These are phyloP conservation scores for Dryocosmus kuriphilus DNA, from an alignment of 2,888 invertebrate genomes.

Conservation along the genomic window DNA sequence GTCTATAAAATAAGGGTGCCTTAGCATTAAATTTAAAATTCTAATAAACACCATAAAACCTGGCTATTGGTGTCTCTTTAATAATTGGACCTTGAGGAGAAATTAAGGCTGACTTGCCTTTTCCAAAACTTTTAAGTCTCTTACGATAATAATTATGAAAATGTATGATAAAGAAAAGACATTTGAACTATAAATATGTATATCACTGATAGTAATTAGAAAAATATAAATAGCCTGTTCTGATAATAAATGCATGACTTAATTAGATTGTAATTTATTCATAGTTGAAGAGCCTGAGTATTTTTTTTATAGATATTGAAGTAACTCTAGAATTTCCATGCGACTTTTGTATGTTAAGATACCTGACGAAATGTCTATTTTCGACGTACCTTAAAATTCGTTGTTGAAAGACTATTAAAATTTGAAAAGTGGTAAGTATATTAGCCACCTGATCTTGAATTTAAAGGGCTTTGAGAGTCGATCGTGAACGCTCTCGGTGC, in stretches of 20 bases:
- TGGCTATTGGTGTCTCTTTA: too few species aligned
- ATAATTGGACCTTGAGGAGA: too few species aligned
- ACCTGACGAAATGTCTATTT: not conserved
- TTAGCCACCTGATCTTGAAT: constrained; percentile 17
- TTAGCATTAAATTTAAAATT: too few species aligned
- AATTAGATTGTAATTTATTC: constrained; percentile 30
- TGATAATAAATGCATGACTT: not conserved
- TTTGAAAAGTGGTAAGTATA: not conserved
- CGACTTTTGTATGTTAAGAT: not conserved
- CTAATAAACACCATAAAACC: too few species aligned
- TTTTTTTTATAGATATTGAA: not conserved
- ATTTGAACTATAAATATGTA: not conserved
- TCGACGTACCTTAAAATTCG: not conserved
- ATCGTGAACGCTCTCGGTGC: constrained; percentile 14
- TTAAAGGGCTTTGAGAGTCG: constrained; percentile 19
- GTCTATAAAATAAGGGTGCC: too few species aligned
- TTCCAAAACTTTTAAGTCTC: too few species aligned
- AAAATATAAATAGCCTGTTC: not conserved
- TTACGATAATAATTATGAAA: too few species aligned
- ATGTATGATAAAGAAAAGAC: too few species aligned
- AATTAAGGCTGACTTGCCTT: too few species aligned
- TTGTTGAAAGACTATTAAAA: not conserved
- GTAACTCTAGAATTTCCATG: not conserved
- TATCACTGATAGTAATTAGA: not conserved
- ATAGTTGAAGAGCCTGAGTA: not conserved